A percentile compares a stretch with the other conserved stretches of the same genome.
Evolutionary conservation across 1,140 invertebrate genomes (phyloP).

Genomic region (Drosophila nannoptera): DNA sequence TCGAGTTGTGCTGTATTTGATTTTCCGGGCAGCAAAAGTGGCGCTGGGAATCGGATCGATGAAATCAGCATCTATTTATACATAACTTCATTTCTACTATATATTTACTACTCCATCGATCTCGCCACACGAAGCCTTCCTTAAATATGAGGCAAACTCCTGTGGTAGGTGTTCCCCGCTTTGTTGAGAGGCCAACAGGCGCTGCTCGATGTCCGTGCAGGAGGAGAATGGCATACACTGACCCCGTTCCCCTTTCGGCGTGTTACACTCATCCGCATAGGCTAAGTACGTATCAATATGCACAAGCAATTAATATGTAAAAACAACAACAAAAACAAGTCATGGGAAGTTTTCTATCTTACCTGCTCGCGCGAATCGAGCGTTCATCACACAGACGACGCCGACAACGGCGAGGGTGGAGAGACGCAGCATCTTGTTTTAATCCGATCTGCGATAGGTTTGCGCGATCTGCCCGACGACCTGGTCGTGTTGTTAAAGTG

Average conservation of each 20-base stretch:
- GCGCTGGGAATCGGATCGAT: constrained; percentile 26
- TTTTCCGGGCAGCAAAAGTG: constrained; percentile 56
- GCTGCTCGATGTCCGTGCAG: constrained; percentile 55
- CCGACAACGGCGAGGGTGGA: constrained; percentile 14
- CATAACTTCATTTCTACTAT: not conserved
- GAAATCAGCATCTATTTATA: not conserved
- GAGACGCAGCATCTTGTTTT: constrained; percentile 40
- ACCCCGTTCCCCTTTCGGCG: constrained; percentile 48
- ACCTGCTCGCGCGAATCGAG: constrained; percentile 46
- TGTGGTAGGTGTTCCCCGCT: constrained; percentile 27
- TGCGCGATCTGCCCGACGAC: constrained; percentile 11
- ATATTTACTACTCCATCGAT: constrained; percentile 51
- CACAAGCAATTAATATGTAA: constrained; percentile 46
- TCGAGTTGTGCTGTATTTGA: constrained; percentile 66
- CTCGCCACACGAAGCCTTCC: constrained; percentile 52
- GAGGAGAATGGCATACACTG: constrained; percentile 58
- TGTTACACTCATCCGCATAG: constrained; percentile 56
- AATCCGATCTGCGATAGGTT: constrained; percentile 6
- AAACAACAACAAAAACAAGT: constrained; percentile 22
- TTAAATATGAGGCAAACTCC: constrained; percentile 51
- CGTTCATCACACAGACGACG: constrained; percentile 31
- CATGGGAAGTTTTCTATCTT: constrained; percentile 25
- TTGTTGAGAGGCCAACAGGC: constrained; percentile 33
- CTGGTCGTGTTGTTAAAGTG: constrained; percentile 41
- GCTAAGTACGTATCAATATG: constrained; percentile 35